phyloP scores from a whole-genome alignment of 1,140 invertebrate species.

The Solen grandis region DNA sequence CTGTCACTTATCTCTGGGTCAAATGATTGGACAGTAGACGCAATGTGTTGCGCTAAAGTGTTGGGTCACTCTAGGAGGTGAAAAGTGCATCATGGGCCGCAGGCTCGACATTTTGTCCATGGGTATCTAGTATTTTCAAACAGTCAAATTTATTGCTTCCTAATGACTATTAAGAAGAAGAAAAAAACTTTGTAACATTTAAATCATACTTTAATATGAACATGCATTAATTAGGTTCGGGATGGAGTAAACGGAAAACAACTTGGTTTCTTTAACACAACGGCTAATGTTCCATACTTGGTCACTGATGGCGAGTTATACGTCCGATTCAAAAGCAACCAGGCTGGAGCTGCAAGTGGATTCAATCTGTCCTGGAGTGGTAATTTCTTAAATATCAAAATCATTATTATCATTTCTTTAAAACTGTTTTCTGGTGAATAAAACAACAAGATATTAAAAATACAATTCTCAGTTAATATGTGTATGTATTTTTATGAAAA shows the following conservation, averaged over 20 bases:
- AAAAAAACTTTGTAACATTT: no score
- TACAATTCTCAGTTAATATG: background rate
- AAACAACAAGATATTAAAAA: background rate
- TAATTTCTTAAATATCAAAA: constrained; percentile 7
- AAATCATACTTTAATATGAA: no score
- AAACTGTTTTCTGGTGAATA: background rate
- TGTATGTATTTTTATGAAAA: background rate
- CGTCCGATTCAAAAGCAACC: constrained; percentile 15
- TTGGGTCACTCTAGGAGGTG: no score
- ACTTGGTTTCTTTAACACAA: constrained; percentile 25
- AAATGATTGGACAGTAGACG: no score
- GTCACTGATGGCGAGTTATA: constrained; percentile 16
- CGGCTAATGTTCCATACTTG: background rate
- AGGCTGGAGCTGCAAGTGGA: constrained; percentile 11
- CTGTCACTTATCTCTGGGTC: no score
- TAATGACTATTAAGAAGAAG: no score
- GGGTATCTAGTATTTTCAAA: no score
- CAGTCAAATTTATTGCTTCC: no score
- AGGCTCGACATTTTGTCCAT: no score
- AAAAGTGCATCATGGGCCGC: no score
- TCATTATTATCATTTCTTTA: background rate
- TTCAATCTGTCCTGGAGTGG: constrained; percentile 26
- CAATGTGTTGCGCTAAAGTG: no score
- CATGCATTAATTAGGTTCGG: no score
- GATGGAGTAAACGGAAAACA: constrained; percentile 26